Conservation (phyloP, 2,888 invertebrate species). For the Papilio gigon region DNA sequence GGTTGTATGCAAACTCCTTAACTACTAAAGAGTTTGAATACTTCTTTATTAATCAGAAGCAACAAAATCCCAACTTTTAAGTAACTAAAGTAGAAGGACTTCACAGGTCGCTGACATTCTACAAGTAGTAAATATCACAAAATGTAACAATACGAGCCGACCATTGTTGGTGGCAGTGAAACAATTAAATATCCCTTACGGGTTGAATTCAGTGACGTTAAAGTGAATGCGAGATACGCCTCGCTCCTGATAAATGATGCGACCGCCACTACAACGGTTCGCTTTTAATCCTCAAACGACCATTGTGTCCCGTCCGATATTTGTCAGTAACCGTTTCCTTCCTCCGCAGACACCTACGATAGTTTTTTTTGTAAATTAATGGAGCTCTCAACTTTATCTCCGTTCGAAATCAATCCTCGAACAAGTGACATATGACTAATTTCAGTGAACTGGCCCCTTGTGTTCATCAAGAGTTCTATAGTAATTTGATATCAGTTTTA, state of each 20-base stretch:
- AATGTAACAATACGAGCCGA: conserved; percentile 41
- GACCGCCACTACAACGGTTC: conserved; percentile 77
- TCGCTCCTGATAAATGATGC: conserved; percentile 79
- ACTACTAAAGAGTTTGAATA: background rate
- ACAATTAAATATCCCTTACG: conserved; percentile 50
- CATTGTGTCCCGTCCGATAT: conserved; percentile 76
- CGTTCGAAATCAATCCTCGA: conserved; percentile 63
- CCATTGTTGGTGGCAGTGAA: conserved; percentile 35
- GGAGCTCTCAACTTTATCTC: conserved; percentile 66
- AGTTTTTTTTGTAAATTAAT: conserved; percentile 69
- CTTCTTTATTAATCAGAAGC: background rate
- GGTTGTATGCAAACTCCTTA: background rate
- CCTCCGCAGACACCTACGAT: conserved; percentile 64
- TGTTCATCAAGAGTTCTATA: conserved; percentile 2
- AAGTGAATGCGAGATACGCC: conserved; percentile 61
- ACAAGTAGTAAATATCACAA: conserved; percentile 51
- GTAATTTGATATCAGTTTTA: conserved; percentile 13
- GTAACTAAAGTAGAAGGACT: background rate
- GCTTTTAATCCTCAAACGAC: conserved; percentile 78
- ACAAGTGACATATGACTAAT: conserved; percentile 35
- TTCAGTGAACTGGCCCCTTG: conserved; percentile 1
- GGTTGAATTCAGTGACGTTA: conserved; percentile 54
- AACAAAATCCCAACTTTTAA: background rate
- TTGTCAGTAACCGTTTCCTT: conserved; percentile 74
- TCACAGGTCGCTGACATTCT: conserved; percentile 8